A percentile compares a stretch with the other conserved stretches of the same genome.
phyloP scores from a whole-genome alignment of 1,140 invertebrate species.

The Archivesica marissinica region DNA sequence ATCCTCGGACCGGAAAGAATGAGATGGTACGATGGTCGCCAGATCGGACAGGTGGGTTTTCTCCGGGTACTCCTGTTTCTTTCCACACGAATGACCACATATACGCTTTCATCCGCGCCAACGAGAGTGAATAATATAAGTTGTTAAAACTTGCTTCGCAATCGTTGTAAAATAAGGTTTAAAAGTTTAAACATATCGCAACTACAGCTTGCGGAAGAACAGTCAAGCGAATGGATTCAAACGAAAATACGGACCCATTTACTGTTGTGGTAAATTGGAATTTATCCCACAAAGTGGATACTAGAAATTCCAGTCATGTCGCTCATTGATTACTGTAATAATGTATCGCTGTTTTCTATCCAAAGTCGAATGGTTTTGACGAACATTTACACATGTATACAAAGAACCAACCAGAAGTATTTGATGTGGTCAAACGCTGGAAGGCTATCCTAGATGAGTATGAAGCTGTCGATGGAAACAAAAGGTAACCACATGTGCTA shows the following conservation, averaged over 20 bases:
- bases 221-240: background rate
- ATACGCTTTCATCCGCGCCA: no score
- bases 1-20: no score
- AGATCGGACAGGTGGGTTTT: no score
- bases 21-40: no score
- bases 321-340: background rate
- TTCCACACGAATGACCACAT: no score
- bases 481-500: background rate
- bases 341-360: background rate
- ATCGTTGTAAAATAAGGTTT: no score
- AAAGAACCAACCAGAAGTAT: slow-evolving; percentile 54
- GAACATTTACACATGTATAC: slow-evolving; percentile 26
- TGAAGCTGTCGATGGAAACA: background rate
- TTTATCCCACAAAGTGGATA: background rate
- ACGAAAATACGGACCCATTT: background rate
- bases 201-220: background rate
- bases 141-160: no score
- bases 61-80: no score
- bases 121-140: no score
- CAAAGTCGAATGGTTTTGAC: slow-evolving; percentile 3
- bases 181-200: background rate
- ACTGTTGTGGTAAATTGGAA: background rate
- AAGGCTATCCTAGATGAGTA: slow-evolving; percentile 29
- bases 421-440: slow-evolving; percentile 52
- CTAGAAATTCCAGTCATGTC: background rate